Conservation (phyloP, 1,140 invertebrate species). For the Penaeus chinensis region DNA sequence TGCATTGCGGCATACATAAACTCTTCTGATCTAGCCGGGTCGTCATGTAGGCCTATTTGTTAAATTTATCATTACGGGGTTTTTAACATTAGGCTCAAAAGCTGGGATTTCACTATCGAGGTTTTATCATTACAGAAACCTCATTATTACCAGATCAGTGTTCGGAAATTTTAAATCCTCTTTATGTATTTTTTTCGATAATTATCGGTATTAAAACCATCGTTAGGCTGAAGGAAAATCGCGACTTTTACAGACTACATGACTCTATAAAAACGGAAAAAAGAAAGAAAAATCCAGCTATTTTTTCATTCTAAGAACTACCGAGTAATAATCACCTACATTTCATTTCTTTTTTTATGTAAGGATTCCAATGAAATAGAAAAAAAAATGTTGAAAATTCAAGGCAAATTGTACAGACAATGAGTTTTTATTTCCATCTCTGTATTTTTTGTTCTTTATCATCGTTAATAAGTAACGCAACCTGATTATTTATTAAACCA, state of each 20-base stretch:
- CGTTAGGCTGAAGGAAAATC: constrained; percentile 6
- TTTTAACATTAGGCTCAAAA: constrained; percentile 35
- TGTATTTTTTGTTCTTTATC: neutral
- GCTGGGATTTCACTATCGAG: constrained; percentile 3
- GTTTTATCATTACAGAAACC: constrained; percentile 35
- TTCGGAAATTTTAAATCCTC: constrained; percentile 29
- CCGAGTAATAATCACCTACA: too few species aligned
- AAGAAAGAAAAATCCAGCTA: neutral
- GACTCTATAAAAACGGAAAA: neutral
- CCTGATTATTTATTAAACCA: neutral
- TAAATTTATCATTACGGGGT: constrained; percentile 42
- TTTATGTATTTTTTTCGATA: constrained; percentile 39
- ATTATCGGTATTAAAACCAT: constrained; percentile 37
- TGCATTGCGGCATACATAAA: constrained; percentile 41
- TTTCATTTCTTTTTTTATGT: too few species aligned
- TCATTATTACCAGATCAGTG: constrained; percentile 41
- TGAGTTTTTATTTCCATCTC: neutral
- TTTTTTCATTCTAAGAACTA: neutral
- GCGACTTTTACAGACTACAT: too few species aligned
- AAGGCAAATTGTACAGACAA: neutral
- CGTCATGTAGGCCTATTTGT: constrained; percentile 35
- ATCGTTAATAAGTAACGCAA: too few species aligned
- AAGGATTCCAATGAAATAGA: too few species aligned
- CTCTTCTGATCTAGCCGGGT: constrained; percentile 21
- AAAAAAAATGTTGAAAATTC: too few species aligned